phyloP scores from a whole-genome alignment of 2,888 invertebrate genomes.

The Temnothorax rugatulus region DNA sequence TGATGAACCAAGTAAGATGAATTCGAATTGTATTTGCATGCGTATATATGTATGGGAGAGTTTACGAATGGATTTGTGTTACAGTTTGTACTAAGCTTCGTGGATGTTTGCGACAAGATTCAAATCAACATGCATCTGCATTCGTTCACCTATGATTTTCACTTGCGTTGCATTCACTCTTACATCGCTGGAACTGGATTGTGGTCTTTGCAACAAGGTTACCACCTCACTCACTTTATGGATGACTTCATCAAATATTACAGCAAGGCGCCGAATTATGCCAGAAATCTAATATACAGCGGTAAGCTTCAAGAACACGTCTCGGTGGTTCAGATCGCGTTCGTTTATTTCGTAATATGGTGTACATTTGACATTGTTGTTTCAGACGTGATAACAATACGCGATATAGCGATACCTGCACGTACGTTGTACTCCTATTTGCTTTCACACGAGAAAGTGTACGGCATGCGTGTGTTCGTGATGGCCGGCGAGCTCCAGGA shows the following conservation, averaged over 20 bases:
- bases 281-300: conserved; percentile 91
- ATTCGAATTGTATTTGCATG: background rate
- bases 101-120: conserved; percentile 90
- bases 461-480: conserved; percentile 90
- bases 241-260: conserved; percentile 93
- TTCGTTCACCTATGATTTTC: conserved; percentile 93
- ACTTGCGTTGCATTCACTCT: conserved; percentile 90
- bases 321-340: background rate
- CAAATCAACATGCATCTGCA: conserved; percentile 92
- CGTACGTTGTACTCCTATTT: conserved; percentile 91
- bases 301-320: conserved; percentile 85
- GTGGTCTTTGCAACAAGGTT: conserved; percentile 88
- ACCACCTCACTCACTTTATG: conserved; percentile 91
- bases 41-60: background rate
- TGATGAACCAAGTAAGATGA: conserved; percentile 87
- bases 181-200: conserved; percentile 88
- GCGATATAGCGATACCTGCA: conserved; percentile 89
- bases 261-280: conserved; percentile 92
- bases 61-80: conserved; percentile 30
- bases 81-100: conserved; percentile 89
- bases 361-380: conserved; percentile 55
- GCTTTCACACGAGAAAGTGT: conserved; percentile 89
- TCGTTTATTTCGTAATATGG: background rate
- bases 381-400: conserved; percentile 88
- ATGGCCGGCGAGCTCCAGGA: conserved; percentile 86